Evolutionary conservation across 2,888 invertebrate species (phyloP), one percentile per base, ranked within the genome.

Genomic region (Aspidiotus rigidus): DNA sequence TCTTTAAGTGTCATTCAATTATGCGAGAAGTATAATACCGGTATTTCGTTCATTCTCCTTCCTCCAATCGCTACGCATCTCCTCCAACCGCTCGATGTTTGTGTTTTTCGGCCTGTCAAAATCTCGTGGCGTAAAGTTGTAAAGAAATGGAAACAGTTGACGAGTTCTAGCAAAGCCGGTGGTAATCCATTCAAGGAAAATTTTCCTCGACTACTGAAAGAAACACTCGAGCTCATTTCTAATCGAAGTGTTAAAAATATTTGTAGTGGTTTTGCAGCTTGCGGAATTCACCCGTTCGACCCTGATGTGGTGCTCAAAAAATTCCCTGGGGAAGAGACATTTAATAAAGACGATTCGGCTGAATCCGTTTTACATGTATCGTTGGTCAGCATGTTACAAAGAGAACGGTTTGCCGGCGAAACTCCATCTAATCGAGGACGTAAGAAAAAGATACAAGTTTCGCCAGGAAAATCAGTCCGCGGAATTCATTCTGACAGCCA

Each of bases 11-110:
- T 69, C 17, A 55, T 69, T 16, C 41, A 62, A 8, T 44, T 11
- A 40, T 69, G 62, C 39, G 55, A 69, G 28, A 13, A 62, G 41
- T 13, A 44, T 55, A 8, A 55, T 55, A n/a, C n/a, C n/a, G n/a
- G n/a, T n/a, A 69, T 69, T 16, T 13, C 28, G 2, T 56, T 69
- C 8, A 28, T 62, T 8, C 17, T 53, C 13, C 55, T 69, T 11
- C 69, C 69, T 40, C 56, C 62, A 9, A 69, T 62, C 17, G 17
- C 62, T 16, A 69, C 69, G 11, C 69, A 69, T 44, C 49, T 69
- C 0, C 11, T 44, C 0, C 69, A 69, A 16, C 63, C 63, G 28
- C 63, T 69, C n/a, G 69, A 69, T 49, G 69, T 69, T 7, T 62
- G 62, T 10, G n/a, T 69, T 40, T 69, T 57, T 15, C 55, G 54